phyloP scores from a whole-genome alignment of 2,888 invertebrate genomes.

The Idaea aversata region DNA sequence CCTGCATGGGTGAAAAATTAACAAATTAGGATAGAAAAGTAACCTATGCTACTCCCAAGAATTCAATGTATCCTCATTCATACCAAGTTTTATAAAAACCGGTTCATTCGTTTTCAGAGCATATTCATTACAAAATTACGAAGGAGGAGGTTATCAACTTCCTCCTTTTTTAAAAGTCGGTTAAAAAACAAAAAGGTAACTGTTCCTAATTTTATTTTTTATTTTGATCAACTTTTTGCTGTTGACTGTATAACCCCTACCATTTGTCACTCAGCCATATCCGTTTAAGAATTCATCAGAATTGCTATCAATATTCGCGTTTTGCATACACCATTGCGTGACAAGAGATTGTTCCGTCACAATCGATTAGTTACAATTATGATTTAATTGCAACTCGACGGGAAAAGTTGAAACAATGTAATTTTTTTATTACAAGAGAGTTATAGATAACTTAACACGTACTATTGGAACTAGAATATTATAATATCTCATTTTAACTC shows the following conservation, averaged over 20 bases:
- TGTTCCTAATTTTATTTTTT: no score
- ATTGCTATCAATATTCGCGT: slow-evolving; percentile 33
- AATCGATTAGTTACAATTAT: slow-evolving; percentile 64
- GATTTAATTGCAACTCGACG: slow-evolving; percentile 51
- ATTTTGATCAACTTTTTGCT: neutral
- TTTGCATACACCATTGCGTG: slow-evolving; percentile 51
- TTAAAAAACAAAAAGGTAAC: no score
- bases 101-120: no score
- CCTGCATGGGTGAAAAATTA: no score
- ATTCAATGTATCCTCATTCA: no score
- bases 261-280: slow-evolving; percentile 20
- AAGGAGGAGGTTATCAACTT: no score
- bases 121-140: no score
- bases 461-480: slow-evolving; percentile 16
- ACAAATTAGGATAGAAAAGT: no score
- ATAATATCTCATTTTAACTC: neutral
- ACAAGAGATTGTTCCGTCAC: slow-evolving; percentile 50
- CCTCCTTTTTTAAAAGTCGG: no score
- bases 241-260: neutral
- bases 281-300: slow-evolving; percentile 31
- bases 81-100: no score
- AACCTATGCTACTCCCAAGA: no score
- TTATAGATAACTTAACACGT: slow-evolving; percentile 28
- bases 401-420: slow-evolving; percentile 57
- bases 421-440: slow-evolving; percentile 38